These are phyloP conservation scores for Andrena bucephala DNA, from an alignment of 2,888 invertebrate species.

Conservation along the genomic window DNA sequence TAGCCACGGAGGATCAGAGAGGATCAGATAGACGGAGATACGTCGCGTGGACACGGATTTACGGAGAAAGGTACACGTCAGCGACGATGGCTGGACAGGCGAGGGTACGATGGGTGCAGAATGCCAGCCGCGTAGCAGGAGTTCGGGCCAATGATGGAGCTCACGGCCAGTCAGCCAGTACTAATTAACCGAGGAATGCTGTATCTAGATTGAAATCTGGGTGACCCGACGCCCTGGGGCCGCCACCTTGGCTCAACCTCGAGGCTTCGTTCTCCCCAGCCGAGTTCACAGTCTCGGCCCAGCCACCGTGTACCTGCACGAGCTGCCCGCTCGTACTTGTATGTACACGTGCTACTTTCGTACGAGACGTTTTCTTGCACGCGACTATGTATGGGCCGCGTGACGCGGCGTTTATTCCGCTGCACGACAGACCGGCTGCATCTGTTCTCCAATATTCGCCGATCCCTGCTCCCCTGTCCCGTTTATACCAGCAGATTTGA, in stretches of 20 bases:
- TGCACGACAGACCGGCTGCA: constrained; percentile 25
- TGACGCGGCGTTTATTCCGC: constrained; percentile 46
- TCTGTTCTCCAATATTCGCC: constrained; percentile 43
- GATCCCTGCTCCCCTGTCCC: constrained; percentile 6
- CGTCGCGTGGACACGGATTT: constrained; percentile 22
- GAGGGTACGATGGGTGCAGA: constrained; percentile 45
- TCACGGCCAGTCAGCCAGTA: constrained; percentile 82
- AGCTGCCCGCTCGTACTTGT: constrained; percentile 4
- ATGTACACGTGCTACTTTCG: constrained; percentile 59
- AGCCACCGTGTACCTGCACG: constrained; percentile 52
- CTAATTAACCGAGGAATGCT: constrained; percentile 84
- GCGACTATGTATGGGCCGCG: constrained; percentile 40
- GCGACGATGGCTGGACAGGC: constrained; percentile 37
- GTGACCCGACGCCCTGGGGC: constrained; percentile 84
- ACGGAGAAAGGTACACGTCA: constrained; percentile 35
- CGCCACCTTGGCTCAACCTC: constrained; percentile 81
- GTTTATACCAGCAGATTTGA: too few species aligned
- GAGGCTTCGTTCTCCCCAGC: constrained; percentile 64
- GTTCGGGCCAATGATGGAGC: constrained; percentile 78
- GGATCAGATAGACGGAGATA: constrained; percentile 7
- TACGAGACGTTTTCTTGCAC: constrained; percentile 53
- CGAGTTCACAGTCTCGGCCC: constrained; percentile 71
- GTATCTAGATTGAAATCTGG: constrained; percentile 85
- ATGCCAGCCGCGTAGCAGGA: constrained; percentile 70
- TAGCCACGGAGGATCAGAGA: constrained; percentile 9